Conservation (phyloP, 1,140 invertebrate genomes). For the Theocolax elegans region DNA sequence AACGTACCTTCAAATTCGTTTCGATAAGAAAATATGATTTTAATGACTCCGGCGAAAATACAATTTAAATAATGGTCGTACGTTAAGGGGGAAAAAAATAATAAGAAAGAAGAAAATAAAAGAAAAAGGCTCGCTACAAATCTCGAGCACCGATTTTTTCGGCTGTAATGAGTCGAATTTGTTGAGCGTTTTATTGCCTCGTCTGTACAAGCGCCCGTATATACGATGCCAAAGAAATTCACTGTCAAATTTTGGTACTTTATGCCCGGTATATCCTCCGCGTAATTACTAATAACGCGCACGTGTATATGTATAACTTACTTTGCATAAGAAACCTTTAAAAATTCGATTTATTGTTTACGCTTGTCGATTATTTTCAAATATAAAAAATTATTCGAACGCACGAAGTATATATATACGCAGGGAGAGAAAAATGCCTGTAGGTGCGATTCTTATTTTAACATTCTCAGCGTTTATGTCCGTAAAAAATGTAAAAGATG, state of each 20-base stretch:
- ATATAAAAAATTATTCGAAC: background rate
- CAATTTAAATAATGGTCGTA: constrained; percentile 9
- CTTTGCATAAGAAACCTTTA: background rate
- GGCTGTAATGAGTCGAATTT: constrained; percentile 13
- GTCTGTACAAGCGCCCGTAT: background rate
- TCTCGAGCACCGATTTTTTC: background rate
- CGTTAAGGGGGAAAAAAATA: no score
- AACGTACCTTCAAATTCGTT: background rate
- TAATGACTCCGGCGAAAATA: constrained; percentile 7
- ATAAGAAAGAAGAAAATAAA: no score
- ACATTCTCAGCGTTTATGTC: no score
- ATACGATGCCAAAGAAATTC: background rate
- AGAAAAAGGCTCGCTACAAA: no score
- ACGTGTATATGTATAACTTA: background rate
- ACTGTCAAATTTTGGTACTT: constrained; percentile 12
- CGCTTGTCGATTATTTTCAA: background rate
- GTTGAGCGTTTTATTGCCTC: constrained; percentile 4
- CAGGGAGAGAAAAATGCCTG: no score
- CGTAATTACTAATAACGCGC: constrained; percentile 20
- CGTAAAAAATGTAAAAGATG: no score
- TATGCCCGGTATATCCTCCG: background rate
- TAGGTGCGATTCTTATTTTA: no score
- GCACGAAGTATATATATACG: no score
- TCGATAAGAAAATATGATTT: constrained; percentile 15
- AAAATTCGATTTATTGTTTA: constrained; percentile 2